Conservation (phyloP, 64 coral and sea anemone genomes). For the Montipora capricornis region DNA sequence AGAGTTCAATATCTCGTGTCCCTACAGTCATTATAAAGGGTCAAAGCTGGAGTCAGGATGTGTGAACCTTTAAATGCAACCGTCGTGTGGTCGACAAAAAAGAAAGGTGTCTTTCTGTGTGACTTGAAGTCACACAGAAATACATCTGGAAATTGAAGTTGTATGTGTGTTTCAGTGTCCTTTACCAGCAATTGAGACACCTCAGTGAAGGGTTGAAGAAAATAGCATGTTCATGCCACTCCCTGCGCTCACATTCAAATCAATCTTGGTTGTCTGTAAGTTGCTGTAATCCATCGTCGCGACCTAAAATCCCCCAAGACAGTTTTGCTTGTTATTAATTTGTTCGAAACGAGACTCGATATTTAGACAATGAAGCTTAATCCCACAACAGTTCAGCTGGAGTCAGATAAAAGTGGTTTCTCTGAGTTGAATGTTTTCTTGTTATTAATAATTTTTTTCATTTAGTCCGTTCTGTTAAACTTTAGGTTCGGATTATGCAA, state of each 20-base stretch:
- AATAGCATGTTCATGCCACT: slow-evolving; percentile 5
- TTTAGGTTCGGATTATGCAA: background rate
- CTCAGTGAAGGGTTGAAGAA: background rate
- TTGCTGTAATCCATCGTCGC: slow-evolving; percentile 52
- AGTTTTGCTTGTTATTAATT: slow-evolving; percentile 33
- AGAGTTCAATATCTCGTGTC: no score
- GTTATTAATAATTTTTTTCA: background rate
- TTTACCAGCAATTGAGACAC: background rate
- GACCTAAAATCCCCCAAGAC: slow-evolving; percentile 43
- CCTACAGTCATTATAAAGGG: background rate
- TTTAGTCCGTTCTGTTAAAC: background rate
- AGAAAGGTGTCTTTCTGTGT: background rate
- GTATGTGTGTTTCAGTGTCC: background rate
- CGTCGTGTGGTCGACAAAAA: background rate
- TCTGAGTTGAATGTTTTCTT: background rate
- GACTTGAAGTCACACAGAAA: no score
- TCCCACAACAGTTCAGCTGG: slow-evolving; percentile 7
- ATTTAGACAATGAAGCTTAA: slow-evolving; percentile 37
- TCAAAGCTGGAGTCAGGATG: background rate
- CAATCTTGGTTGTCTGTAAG: slow-evolving; percentile 59
- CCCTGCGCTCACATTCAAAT: slow-evolving; percentile 35
- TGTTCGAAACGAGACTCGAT: slow-evolving; percentile 18
- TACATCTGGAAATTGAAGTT: background rate
- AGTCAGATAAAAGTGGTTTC: background rate
- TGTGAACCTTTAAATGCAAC: background rate